Percentiles rank a stretch among this genome's conserved stretches.
Conservation (phyloP, 2,888 invertebrate species). For the Ormyrus nitidulus region DNA sequence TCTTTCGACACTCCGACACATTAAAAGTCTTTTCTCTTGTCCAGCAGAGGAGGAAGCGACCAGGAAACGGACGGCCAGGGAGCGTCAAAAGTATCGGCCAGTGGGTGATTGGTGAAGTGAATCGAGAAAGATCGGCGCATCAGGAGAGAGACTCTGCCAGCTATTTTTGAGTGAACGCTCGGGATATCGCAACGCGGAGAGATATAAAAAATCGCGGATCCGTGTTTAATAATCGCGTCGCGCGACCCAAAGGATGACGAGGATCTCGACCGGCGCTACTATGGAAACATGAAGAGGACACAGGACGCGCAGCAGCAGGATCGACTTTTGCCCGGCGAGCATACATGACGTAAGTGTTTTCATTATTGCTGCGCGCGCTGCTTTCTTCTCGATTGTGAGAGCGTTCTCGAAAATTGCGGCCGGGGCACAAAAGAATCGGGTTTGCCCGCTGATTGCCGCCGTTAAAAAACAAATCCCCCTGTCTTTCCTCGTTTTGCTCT, state of each 20-base stretch:
- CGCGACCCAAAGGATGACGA: slow-evolving; percentile 62
- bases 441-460: too few species aligned
- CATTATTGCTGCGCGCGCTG: neutral
- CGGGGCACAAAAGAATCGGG: too few species aligned
- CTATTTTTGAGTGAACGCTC: slow-evolving; percentile 13
- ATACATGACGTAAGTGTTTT: slow-evolving; percentile 73
- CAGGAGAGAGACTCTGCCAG: neutral
- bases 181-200: neutral
- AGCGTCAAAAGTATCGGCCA: slow-evolving; percentile 12
- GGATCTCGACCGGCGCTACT: slow-evolving; percentile 64
- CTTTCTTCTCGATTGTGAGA: too few species aligned
- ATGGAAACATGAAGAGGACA: slow-evolving; percentile 74
- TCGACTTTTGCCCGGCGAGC: slow-evolving; percentile 67
- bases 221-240: neutral
- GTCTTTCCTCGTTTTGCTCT: too few species aligned
- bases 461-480: too few species aligned
- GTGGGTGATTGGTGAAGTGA: slow-evolving; percentile 55
- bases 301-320: slow-evolving; percentile 66
- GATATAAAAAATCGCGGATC: neutral
- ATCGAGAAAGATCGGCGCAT: slow-evolving; percentile 1
- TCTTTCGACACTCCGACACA: too few species aligned
- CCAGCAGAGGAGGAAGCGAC: slow-evolving; percentile 12
- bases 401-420: too few species aligned
- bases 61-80: slow-evolving; percentile 7
- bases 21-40: slow-evolving; percentile 17